These are phyloP conservation scores for Mallotus villosus DNA, from an alignment of 2,797 vertebrate genomes.

Conservation along the genomic window DNA sequence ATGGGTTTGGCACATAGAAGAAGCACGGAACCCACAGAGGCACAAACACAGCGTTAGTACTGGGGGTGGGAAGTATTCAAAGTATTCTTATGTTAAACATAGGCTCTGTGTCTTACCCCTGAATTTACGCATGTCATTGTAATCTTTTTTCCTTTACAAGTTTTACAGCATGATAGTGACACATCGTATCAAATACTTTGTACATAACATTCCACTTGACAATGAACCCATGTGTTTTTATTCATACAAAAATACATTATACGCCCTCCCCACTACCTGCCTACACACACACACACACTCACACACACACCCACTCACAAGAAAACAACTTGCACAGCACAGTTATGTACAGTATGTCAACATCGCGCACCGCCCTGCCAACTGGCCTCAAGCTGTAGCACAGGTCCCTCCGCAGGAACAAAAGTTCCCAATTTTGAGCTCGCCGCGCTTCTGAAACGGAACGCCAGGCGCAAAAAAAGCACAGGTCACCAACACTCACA, in stretches of 20 bases:
- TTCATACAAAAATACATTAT: slow-evolving; percentile 28
- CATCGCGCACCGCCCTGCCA: too few species aligned
- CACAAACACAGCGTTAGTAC: slow-evolving; percentile 39
- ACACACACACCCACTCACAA: slow-evolving; percentile 34
- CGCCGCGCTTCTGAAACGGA: slow-evolving; percentile 24
- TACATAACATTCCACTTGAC: slow-evolving; percentile 38
- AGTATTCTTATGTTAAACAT: slow-evolving; percentile 10
- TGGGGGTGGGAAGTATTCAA: too few species aligned
- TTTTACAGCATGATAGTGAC: neutral
- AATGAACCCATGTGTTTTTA: slow-evolving; percentile 41
- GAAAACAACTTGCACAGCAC: slow-evolving; percentile 29
- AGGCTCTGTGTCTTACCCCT: slow-evolving; percentile 21
- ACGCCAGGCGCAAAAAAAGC: slow-evolving; percentile 50
- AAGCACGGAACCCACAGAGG: neutral
- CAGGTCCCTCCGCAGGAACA: slow-evolving; percentile 48
- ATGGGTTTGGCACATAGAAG: slow-evolving; percentile 27
- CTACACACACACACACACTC: slow-evolving; percentile 23
- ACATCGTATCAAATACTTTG: slow-evolving; percentile 1
- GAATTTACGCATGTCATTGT: slow-evolving; percentile 13
- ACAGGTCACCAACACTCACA: slow-evolving; percentile 58
- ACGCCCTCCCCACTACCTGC: neutral
- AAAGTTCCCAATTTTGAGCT: slow-evolving; percentile 70
- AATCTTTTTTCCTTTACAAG: slow-evolving; percentile 32
- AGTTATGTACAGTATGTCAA: slow-evolving; percentile 39
- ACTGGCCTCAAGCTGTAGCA: neutral